Conservation (phyloP, 1,140 invertebrate species). For the Drosophila sulfurigaster region DNA sequence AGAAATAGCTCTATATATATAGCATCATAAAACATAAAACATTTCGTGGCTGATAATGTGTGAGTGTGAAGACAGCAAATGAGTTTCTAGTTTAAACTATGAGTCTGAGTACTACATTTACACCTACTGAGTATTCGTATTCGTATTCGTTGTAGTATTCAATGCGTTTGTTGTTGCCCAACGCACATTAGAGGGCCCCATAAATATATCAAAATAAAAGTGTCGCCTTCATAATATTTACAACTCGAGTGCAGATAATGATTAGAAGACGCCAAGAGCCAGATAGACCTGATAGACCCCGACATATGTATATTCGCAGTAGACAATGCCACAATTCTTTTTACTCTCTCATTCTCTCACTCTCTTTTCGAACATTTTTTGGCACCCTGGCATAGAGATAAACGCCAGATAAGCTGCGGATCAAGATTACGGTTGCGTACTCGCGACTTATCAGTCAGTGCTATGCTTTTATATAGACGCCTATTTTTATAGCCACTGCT, state of each 20-base stretch:
- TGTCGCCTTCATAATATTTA: constrained; percentile 72
- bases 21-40: constrained; percentile 75
- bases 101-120: not conserved
- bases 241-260: constrained; percentile 64
- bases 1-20: constrained; percentile 75
- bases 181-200: constrained; percentile 63
- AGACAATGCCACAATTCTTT: constrained; percentile 53
- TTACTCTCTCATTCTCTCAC: not conserved
- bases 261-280: constrained; percentile 43
- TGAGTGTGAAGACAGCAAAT: constrained; percentile 48
- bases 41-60: constrained; percentile 66
- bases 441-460: constrained; percentile 52
- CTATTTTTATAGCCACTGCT: constrained; percentile 52
- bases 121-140: not conserved
- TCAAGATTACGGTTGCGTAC: constrained; percentile 57
- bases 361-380: constrained; percentile 23
- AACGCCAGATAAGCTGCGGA: constrained; percentile 77
- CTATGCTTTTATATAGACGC: constrained; percentile 25
- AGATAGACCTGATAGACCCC: constrained; percentile 45
- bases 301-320: constrained; percentile 54
- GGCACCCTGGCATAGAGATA: constrained; percentile 54
- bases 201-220: constrained; percentile 83
- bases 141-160: constrained; percentile 23
- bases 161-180: constrained; percentile 52
- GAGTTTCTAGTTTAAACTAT: too few species aligned